Evolutionary conservation across 2,888 invertebrate species (phyloP), one percentile per base, ranked within the genome.

Genomic region (Drosophila melanosoma): DNA sequence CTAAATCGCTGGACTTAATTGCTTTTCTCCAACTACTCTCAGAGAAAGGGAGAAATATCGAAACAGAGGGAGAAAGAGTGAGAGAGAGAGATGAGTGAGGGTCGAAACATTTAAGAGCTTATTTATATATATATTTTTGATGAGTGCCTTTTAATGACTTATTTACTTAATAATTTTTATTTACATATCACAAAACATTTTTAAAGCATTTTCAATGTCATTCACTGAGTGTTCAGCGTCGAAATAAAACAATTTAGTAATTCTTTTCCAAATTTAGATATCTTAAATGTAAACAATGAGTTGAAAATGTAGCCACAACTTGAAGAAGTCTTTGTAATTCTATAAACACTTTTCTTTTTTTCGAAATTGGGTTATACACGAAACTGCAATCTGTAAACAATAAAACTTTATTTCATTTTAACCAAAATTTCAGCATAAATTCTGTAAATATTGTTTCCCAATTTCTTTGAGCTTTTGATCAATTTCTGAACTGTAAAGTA

Each of bases 1-100:
- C 65, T 52, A 72, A 71, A 73, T 76, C 79, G 69, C 68, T 67
- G 57, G 70, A 72, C 76, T 85, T 90, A 91, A 91, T 91, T 90
- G 83, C 85, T 89, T 88, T 86, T 66, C 74, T 52, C 63, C 61
- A 71, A 72, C 60, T 65, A 60, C 58, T 38, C 65, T n/a, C 17
- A 29, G 48, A 29, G 32, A 26, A 33, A 42, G n/a, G 53, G 58
- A 35, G 20, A 38, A 26, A 42, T 4, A 33, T 12, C 48, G n/a
- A 42, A 15, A 29, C n/a, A 38, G 42, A 26, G 6, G 32, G n/a
- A 23, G 7, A 52, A 5, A 35, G 12, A 36, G 33, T 35, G 11
- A 36, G 12, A 33, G 8, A 53, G 29, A 42, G 12, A 32, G n/a
- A 40, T 23, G n/a, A 49, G 20, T n/a, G 35, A 20, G 36, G 45